Conservation (phyloP, 2,797 vertebrate species). For the Argentina silus region DNA sequence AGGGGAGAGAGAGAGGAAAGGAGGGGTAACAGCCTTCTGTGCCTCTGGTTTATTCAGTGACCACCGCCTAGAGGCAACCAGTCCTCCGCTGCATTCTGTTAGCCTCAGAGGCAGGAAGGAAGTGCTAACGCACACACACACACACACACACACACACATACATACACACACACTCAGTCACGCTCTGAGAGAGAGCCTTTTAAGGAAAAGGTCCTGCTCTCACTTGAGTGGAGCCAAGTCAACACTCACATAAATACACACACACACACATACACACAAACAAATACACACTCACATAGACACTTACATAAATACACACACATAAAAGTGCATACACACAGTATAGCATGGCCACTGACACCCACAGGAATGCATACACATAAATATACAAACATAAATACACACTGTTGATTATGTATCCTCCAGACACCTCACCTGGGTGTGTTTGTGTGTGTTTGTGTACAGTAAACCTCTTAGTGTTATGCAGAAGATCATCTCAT, state of each 20-base stretch:
- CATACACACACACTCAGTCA: not conserved
- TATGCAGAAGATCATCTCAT: too few species aligned
- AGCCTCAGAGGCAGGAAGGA: conserved; percentile 45
- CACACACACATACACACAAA: conserved; percentile 24
- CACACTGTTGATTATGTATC: not conserved
- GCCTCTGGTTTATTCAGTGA: conserved; percentile 6
- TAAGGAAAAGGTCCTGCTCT: conserved; percentile 65
- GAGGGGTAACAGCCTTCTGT: conserved; percentile 25
- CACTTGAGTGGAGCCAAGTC: conserved; percentile 46
- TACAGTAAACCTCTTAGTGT: too few species aligned
- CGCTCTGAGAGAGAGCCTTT: conserved; percentile 65
- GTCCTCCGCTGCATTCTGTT: conserved; percentile 38
- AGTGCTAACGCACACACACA: conserved; percentile 28
- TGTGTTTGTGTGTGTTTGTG: too few species aligned
- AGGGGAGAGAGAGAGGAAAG: conserved; percentile 8
- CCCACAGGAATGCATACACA: not conserved
- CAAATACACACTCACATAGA: conserved; percentile 27
- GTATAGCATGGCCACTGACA: conserved; percentile 2
- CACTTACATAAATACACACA: conserved; percentile 26
- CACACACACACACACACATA: conserved; percentile 7
- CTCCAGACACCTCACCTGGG: not conserved
- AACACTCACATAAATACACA: conserved; percentile 42
- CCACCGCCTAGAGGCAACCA: conserved; percentile 50
- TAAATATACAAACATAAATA: conserved; percentile 21
- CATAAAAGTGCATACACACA: too few species aligned